Percentiles rank a stretch among this genome's conserved stretches.
Evolutionary conservation across 2,888 invertebrate species (phyloP).

Genomic region (Microchrysa polita): DNA sequence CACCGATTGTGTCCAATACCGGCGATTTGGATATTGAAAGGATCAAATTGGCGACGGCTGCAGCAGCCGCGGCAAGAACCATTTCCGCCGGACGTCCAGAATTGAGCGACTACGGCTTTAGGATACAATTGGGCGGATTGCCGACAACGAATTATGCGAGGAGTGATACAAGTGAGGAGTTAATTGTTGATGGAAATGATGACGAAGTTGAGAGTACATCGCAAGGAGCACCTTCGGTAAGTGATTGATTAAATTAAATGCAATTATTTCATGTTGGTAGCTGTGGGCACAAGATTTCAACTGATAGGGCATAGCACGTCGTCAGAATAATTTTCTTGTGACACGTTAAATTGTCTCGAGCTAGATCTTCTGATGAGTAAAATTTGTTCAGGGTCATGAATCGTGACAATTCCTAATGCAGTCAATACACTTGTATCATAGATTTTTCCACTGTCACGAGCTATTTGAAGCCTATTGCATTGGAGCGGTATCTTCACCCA

Average conservation of each 20-base stretch:
- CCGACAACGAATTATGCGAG: constrained; percentile 63
- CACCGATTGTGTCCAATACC: constrained; percentile 37
- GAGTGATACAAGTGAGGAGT: constrained; percentile 64
- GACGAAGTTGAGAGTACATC: constrained; percentile 64
- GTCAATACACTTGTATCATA: too few species aligned
- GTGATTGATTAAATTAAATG: constrained; percentile 50
- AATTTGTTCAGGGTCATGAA: too few species aligned
- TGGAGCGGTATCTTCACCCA: too few species aligned
- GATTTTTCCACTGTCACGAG: too few species aligned
- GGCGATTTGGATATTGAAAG: constrained; percentile 63
- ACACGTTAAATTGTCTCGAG: too few species aligned
- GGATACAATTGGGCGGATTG: constrained; percentile 64
- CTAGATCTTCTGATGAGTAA: too few species aligned
- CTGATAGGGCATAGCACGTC: too few species aligned
- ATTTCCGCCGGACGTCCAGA: constrained; percentile 55
- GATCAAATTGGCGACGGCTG: constrained; percentile 63
- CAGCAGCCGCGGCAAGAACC: constrained; percentile 55
- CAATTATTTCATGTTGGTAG: too few species aligned
- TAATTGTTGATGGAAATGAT: constrained; percentile 65
- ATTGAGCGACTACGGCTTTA: constrained; percentile 64
- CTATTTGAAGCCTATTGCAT: too few species aligned
- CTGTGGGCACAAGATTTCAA: too few species aligned
- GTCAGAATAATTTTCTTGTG: too few species aligned
- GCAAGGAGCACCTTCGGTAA: constrained; percentile 64
- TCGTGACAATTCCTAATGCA: too few species aligned